phyloP scores from a whole-genome alignment of 2,113 vertebrate species.

The Thryonomys swinderianus region DNA sequence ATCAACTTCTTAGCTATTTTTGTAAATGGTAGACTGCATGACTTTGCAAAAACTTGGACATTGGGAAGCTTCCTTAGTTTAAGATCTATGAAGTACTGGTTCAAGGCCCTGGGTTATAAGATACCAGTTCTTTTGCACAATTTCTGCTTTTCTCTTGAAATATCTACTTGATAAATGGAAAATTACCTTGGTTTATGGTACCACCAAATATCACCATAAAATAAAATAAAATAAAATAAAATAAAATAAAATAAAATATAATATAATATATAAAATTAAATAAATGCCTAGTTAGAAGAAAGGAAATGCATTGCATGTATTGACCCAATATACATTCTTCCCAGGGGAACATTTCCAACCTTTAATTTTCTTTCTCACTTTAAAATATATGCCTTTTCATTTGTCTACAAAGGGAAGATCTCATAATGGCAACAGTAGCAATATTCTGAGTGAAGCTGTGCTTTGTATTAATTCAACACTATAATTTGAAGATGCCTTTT shows the following conservation, averaged over 20 bases:
- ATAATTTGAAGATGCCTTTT: constrained; percentile 39
- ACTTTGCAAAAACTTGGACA: background rate
- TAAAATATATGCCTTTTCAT: background rate
- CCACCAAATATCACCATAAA: background rate
- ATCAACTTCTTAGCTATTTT: constrained; percentile 37
- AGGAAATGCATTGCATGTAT: background rate
- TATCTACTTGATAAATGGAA: background rate
- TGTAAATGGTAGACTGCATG: background rate
- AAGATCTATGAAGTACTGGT: background rate
- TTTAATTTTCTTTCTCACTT: constrained; percentile 43
- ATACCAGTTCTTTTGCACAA: constrained; percentile 7
- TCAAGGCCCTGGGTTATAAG: background rate
- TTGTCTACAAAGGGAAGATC: background rate
- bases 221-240: constrained; percentile 19
- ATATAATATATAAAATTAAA: constrained; percentile 33
- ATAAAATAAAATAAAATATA: too few relatives aligned
- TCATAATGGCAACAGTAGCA: background rate
- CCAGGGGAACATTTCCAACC: background rate
- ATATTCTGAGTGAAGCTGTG: background rate
- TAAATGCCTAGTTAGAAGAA: background rate
- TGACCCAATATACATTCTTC: constrained; percentile 23
- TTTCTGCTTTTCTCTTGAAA: constrained; percentile 8
- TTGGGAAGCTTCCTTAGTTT: background rate
- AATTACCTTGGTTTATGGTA: background rate
- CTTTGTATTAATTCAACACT: constrained; percentile 23